phyloP scores from a whole-genome alignment of 1,140 invertebrate genomes.

The Bombus polaris region DNA sequence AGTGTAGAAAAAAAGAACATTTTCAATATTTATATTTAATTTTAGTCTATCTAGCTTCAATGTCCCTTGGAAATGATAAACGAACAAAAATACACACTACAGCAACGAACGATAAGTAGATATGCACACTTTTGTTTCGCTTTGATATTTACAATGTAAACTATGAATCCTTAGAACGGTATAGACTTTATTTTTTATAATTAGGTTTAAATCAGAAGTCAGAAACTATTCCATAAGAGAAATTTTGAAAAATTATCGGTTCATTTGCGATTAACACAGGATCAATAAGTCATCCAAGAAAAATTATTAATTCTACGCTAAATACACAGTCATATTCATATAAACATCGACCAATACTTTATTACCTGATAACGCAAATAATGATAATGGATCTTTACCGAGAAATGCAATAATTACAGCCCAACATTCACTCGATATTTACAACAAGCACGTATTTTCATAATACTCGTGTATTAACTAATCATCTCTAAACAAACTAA shows the following conservation, averaged over 20 bases:
- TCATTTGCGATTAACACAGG: background rate
- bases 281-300: background rate
- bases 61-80: background rate
- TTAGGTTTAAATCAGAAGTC: background rate
- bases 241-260: too few relatives aligned
- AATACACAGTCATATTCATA: too few relatives aligned
- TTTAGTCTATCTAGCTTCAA: background rate
- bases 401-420: background rate
- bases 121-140: too few relatives aligned
- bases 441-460: background rate
- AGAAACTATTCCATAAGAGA: too few relatives aligned
- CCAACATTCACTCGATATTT: background rate
- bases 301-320: background rate
- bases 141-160: background rate
- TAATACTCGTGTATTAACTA: background rate
- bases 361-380: background rate
- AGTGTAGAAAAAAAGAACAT: background rate
- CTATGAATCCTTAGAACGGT: too few relatives aligned
- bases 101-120: too few relatives aligned
- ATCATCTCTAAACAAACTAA: background rate
- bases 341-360: background rate
- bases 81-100: background rate
- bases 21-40: background rate
- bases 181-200: too few relatives aligned
- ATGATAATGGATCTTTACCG: background rate